phyloP scores from a whole-genome alignment of 2,113 vertebrate species.

The Stictonetta naevosa region DNA sequence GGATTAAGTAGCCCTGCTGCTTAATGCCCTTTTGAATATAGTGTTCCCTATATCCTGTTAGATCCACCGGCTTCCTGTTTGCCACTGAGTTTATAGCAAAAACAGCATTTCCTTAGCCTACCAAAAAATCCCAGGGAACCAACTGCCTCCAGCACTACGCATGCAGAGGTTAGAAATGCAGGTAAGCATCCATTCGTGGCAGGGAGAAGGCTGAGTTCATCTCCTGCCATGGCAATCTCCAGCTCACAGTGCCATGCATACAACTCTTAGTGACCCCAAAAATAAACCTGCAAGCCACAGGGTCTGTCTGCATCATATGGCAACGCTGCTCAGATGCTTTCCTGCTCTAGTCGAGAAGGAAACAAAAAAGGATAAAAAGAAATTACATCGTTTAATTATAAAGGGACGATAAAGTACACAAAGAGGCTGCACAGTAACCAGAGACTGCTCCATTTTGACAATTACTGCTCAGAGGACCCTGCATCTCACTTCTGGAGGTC shows the following conservation, averaged over 20 bases:
- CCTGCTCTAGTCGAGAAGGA: background rate
- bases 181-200: background rate
- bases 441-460: constrained; percentile 50
- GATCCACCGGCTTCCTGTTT: background rate
- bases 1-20: background rate
- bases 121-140: background rate
- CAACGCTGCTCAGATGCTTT: background rate
- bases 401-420: constrained; percentile 49
- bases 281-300: background rate
- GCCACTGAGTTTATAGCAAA: background rate
- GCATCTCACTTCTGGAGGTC: constrained; percentile 2
- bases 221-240: background rate
- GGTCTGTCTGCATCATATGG: background rate
- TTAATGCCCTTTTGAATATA: background rate
- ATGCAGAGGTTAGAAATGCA: background rate
- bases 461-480: constrained; percentile 40
- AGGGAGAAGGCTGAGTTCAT: background rate
- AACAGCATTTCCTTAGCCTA: background rate
- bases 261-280: background rate
- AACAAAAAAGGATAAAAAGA: background rate
- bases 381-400: constrained; percentile 58
- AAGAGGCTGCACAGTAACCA: constrained; percentile 34
- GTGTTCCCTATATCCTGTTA: background rate
- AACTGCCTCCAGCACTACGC: background rate
- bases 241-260: background rate